Conservation (phyloP, 2,113 vertebrate species). For the Rhizomys pruinosus region DNA sequence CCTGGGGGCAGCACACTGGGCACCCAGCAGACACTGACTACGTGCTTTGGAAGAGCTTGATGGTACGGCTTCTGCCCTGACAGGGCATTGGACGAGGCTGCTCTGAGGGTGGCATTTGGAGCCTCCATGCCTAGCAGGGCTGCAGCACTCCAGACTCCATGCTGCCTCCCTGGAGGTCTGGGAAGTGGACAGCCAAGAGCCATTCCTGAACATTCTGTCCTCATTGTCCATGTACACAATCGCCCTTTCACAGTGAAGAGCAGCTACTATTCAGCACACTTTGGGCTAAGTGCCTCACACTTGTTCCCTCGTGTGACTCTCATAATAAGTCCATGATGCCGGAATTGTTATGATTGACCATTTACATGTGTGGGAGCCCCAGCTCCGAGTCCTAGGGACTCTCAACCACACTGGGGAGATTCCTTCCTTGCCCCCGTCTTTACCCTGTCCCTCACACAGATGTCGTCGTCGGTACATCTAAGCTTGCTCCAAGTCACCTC, state of each 20-base stretch:
- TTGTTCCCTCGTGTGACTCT: background rate
- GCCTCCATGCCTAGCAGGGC: background rate
- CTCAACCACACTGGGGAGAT: background rate
- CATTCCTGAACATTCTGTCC: background rate
- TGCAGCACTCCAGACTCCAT: background rate
- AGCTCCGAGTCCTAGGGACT: background rate
- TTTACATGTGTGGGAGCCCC: background rate
- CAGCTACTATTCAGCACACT: background rate
- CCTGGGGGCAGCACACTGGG: background rate
- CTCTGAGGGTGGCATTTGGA: background rate
- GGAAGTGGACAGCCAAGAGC: background rate
- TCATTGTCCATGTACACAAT: background rate
- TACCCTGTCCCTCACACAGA: background rate
- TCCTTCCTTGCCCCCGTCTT: background rate
- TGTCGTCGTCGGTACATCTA: background rate
- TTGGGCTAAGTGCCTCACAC: background rate
- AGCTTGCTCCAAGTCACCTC: background rate
- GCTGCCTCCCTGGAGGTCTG: background rate
- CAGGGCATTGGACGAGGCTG: fast-evolving
- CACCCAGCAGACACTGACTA: background rate
- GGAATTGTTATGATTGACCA: background rate
- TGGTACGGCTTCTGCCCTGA: background rate
- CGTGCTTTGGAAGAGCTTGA: background rate
- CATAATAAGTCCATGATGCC: background rate
- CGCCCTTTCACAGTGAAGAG: background rate